Evolutionary conservation across 1,140 invertebrate genomes (phyloP), one percentile per base, ranked within the genome.

Genomic region (Calosoma granatense): DNA sequence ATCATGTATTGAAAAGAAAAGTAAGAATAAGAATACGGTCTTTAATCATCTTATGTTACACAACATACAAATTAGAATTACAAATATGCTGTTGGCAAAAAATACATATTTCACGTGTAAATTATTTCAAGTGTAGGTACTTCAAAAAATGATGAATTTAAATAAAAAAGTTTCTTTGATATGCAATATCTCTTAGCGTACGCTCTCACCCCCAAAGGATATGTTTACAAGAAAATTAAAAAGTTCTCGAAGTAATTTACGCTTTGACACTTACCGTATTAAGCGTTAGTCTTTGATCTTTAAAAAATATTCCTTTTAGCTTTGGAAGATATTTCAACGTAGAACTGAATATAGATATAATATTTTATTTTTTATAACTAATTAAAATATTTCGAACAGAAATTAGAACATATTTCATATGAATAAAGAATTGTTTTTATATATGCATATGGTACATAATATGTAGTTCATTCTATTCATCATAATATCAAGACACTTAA

Each of bases 191-290:
- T 47, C 3, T 17, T 9, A 47, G 41, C 41, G 9, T 17, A 9
- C 3, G 41, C 15, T 12, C 41, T 47, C 6, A 17, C 41, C 41
- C 41, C 41, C 15, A 47, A 47, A 47, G 41, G 15, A 47, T 17
- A 17, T 47, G 41, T 47, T 47, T 47, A 47, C 41, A 47, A 47
- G 41, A 47, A 47, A 47, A 47, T 47, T 47, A 47, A 47, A 47
- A 47, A 47, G 41, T 47, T 47, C 41, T 6, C 41, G 3, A 47
- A 47, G 41, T 47, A 47, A 47, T 47, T 47, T 47, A 47, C 6
- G 4, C 41, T 47, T 47, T 47, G 41, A 47, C 41, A 47, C 41
- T 47, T 47, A 12, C 6, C 17, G 41, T 47, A 47, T 47, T 47
- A 47, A 47, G 15, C 17, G 9, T 47, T 30, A 30, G 26, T 30